These are phyloP conservation scores for Acanthisitta chloris DNA, from an alignment of 2,113 vertebrate genomes.

Conservation along the genomic window DNA sequence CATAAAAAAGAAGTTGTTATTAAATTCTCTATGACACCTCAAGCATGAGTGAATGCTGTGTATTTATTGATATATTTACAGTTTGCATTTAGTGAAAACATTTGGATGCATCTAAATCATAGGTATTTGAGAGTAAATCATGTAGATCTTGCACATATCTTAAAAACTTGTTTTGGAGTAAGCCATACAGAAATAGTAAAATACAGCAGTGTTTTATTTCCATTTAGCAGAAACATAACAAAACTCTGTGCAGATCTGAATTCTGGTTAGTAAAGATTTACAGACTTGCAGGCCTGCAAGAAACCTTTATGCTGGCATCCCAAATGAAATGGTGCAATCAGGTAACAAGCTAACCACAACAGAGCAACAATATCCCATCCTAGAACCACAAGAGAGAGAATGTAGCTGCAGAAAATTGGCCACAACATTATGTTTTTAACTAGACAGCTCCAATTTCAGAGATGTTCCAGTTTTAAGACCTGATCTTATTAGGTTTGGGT, in stretches of 20 bases:
- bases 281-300: neutral
- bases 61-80: neutral
- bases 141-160: neutral
- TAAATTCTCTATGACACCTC: neutral
- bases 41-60: neutral
- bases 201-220: neutral
- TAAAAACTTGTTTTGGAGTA: neutral
- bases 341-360: neutral
- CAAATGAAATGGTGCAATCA: neutral
- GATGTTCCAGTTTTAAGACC: neutral
- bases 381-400: neutral
- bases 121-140: neutral
- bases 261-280: neutral
- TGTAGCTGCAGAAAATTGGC: neutral
- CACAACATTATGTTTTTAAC: neutral
- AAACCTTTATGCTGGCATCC: neutral
- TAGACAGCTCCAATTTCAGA: neutral
- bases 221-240: neutral
- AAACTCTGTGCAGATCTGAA: neutral
- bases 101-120: neutral
- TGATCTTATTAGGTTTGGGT: neutral
- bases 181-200: neutral
- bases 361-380: neutral
- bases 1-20: neutral
- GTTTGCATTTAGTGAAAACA: neutral